These are phyloP conservation scores for Scaptomyza graminum DNA, from an alignment of 1,140 invertebrate genomes.

Conservation along the genomic window DNA sequence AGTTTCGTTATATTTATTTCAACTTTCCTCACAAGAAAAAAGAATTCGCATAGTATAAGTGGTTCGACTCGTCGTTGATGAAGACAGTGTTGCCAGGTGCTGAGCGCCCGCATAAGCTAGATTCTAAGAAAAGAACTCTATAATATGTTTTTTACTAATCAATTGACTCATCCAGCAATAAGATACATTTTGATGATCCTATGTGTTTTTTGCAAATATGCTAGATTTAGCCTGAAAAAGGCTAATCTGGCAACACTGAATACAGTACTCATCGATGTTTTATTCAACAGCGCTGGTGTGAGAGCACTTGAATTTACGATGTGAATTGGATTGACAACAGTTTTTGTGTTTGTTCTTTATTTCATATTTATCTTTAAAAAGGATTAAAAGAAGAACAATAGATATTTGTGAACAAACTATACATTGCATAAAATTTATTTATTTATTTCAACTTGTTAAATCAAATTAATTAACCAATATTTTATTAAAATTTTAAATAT, in stretches of 20 bases:
- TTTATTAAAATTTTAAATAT: too few relatives aligned
- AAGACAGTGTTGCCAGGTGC: too few relatives aligned
- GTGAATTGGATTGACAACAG: slow-evolving; percentile 5
- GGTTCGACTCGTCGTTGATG: background rate
- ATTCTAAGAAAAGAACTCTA: too few relatives aligned
- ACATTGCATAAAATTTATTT: background rate
- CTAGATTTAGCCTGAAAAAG: too few relatives aligned
- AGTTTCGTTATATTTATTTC: slow-evolving; percentile 33
- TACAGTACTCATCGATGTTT: slow-evolving; percentile 17
- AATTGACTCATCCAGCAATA: too few relatives aligned
- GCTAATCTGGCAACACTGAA: too few relatives aligned
- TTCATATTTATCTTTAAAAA: slow-evolving; percentile 13
- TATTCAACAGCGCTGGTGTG: slow-evolving; percentile 27
- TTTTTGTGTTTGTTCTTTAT: too few relatives aligned
- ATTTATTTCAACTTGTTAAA: background rate
- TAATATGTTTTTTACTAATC: too few relatives aligned
- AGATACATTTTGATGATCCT: too few relatives aligned
- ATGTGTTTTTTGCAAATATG: too few relatives aligned
- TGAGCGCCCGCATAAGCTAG: too few relatives aligned
- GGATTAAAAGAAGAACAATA: background rate
- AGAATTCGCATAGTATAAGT: background rate
- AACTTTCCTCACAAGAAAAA: background rate
- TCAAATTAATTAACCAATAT: too few relatives aligned
- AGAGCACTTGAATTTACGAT: slow-evolving; percentile 17
- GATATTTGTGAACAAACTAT: background rate